Evolutionary conservation across 2,113 vertebrate genomes (phyloP), one percentile per base, ranked within the genome.

Genomic region (Mola mola): DNA sequence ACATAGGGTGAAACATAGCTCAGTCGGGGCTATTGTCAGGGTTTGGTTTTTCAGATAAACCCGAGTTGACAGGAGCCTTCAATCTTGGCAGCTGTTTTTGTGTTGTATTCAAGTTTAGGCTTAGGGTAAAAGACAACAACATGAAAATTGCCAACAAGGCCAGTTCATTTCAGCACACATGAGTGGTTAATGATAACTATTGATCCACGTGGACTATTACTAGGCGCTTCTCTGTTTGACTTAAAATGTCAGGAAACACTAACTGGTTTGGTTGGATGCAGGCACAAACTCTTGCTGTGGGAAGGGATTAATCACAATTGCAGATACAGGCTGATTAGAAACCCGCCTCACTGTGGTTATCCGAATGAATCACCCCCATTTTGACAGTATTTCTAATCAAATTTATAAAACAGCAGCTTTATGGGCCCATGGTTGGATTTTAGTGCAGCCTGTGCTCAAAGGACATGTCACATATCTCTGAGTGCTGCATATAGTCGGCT

Each of bases 241-340:
- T 72, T 60, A 76, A 52, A 66, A 77, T 75, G 72, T 77, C 62
- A 63, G 44, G 60, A 75, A 57, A 61, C 26, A 40, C 41, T 36
- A 57, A 33, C 15, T 53, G 34, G 59, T 78, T 50, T 28, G 28
- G 40, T 65, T 34, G 22, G 63, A 50, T 24, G 31, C 55, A 36
- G 36, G 42, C 55, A 42, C 61, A n/a, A 34, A 26, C 52, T 48
- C 33, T 17, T 12, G 26, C 58, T 70, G 56, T 46, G 66, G 59
- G 66, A 75, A 64, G 68, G 75, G 47, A 83, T 79, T 86, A 29
- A 83, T 85, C 77, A 77, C 81, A 77, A 81, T 85, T 83, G 82
- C 31, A 48, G 52, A 36, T 58, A 73, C 80, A 81, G 72, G 71
- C 78, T 75, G 79, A 84, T 67, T 50, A 59, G 86, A 67, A 79